Base-by-base conservation (phyloP, 2,888 invertebrate genomes). In the Ferdinandea cuprea region DNA sequence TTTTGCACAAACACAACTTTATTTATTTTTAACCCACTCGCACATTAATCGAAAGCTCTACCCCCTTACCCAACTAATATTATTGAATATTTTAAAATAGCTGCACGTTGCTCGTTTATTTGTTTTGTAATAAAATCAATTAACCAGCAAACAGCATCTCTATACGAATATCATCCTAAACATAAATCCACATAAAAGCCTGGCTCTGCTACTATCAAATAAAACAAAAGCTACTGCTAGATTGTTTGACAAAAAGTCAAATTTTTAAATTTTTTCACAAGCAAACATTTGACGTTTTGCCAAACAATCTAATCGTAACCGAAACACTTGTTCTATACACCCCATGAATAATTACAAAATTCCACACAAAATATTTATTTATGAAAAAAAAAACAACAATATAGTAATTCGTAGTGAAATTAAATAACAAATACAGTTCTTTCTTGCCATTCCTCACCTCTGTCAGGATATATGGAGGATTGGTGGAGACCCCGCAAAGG, bases 391-490 rank as follows among this genome's bases (percentile, higher is more conserved):
- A 37, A 66, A 6, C 69, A 74, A 46, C 56, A 40, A 78, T 54
- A 21, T 72, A 83, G 86, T 85, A 86, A 86, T 85, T 87, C 88
- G 86, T 88, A 89, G 88, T 90, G 90, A 91, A 91, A 91, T 90
- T 89, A 91, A 91, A 91, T 91, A 91, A 91, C 91, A 90, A 91
- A 91, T 91, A 89, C 90, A 91, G 91, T 91, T 91, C 91, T 91
- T 91, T 94, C 94, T 93, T 94, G 93, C 93, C 93, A 94, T 94
- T 96, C 96, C 94, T 95, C 96, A 93, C 94, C 95, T 93, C 95
- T 96, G 95, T 95, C 96, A 97, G 97, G 97, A 95, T 97, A 97
- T 95, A 96, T 96, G 96, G 97, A 97, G 95, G 97, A 97, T 94
- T 97, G 97, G 97, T 97, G 97, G 96, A 95, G 97, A 93, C 97